Evolutionary conservation across 2,888 invertebrate species (phyloP), one percentile per base, ranked within the genome.

Genomic region (Dasypogon diadema): DNA sequence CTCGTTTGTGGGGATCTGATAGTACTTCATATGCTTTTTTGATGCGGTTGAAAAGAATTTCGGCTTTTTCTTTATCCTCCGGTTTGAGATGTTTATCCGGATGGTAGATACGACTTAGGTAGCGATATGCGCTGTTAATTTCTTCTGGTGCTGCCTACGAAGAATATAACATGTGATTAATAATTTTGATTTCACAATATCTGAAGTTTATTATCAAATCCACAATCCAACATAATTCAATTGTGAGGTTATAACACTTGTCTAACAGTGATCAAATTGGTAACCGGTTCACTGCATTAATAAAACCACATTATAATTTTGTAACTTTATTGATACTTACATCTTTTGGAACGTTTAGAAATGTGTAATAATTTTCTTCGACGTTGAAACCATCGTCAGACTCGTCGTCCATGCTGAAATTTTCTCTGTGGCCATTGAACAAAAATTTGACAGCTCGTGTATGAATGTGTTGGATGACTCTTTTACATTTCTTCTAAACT

Each of bases 11-110:
- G 1, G 96, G 93, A 88, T 99, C 97, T 18, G 92, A 94, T 51
- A 99, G 87, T 34, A 98, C 97, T 90, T 98, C 97, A 86, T 99
- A 96, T 0, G 98, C 98, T 81, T 91, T 92, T 84, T 98, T 97
- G 0, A 95, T 93, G 85, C 95, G 93, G 84, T 95, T 95, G 84
- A 99, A 99, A 82, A 99, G 89, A 77, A 92, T 87, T 85, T 98
- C 97, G 0, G 99, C 99, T 87, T 96, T 94, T 82, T 91, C 91
- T 85, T 97, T 96, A 80, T 91, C 91, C 0, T 88, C 89, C 0
- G 93, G 92, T 82, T 97, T 94, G 12, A 90, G 88, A 87, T 99
- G 98, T 86, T 98, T 98, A 83, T 99, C 99, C 0, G 99, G 99
- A 86, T 99, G 99, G 83, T 97, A 99, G 81, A 97, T 91, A 79